Base-by-base conservation (phyloP, 2,888 invertebrate species). In the Hecatera dysodea region DNA sequence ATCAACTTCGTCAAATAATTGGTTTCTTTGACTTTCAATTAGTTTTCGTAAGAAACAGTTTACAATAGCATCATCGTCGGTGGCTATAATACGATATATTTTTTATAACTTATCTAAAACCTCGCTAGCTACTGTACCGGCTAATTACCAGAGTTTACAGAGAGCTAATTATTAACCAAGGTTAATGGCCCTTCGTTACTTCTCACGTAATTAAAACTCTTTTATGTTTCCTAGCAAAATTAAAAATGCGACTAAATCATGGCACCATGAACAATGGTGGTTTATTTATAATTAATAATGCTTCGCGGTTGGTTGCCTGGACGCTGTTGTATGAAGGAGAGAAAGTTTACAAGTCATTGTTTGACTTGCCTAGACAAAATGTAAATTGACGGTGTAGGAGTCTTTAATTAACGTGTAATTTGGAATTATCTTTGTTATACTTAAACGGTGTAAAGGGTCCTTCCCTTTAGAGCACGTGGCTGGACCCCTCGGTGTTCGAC, bases 251-350 rank as follows among this genome's bases (percentile, higher is more conserved):
- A 87, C 81, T 83, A 90, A 90, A 90, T 90, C 90, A 84, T 87
- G 85, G 84, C 75, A 84, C 71, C 84, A 81, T 80, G 82, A 86
- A 85, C 84, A 82, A 82, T 86, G 80, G 76, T 82, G 84, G 71
- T 75, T 85, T 82, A 89, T 91, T 90, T 90, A 88, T 89, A 89
- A 91, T 92, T 91, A 90, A 90, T 90, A 84, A 78, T 82, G 76
- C 79, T 84, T 89, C 85, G 86, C 89, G 91, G 84, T 87, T 85
- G 83, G 92, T 80, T 87, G 81, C 86, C 86, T 82, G 70, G 57
- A 81, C 74, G 80, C 81, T 85, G 79, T 82, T 83, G 86, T 71
- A 67, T 81, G 63, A 65, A 64, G 42, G 46, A 57, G 82, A 84
- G 83, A 89, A 88, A 86, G 85, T 82, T 72, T 80, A 86, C 81